Percentiles rank a stretch among this genome's conserved stretches.
These are phyloP conservation scores for Ara ararauna DNA, from an alignment of 2,797 vertebrate species.

Conservation along the genomic window DNA sequence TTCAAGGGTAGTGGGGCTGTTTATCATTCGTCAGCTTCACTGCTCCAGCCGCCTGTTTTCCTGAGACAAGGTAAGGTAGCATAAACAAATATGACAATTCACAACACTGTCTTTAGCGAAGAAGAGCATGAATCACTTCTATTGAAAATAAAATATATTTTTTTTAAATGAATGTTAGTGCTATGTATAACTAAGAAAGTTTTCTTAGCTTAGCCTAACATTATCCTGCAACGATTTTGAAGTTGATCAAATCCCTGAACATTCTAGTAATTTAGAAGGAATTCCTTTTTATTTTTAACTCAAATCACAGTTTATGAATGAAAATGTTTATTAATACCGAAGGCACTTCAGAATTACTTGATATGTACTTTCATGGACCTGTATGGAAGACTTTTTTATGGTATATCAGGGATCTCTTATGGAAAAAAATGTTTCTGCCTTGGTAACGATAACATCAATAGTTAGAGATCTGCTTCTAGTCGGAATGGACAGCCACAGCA, in stretches of 20 bases:
- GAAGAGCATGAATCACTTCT: neutral
- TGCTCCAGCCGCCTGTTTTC: neutral
- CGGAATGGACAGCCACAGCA: neutral
- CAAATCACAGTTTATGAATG: neutral
- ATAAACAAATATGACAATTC: neutral
- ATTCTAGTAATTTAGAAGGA: neutral
- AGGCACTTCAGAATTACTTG: neutral
- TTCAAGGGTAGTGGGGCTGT: neutral
- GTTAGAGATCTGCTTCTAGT: neutral
- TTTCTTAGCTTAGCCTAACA: neutral
- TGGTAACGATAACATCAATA: neutral
- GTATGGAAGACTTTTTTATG: neutral
- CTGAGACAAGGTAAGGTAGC: neutral
- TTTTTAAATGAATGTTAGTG: neutral
- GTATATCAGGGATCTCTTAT: neutral
- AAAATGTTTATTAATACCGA: neutral
- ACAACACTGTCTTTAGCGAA: neutral
- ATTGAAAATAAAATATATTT: neutral
- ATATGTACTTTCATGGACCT: neutral
- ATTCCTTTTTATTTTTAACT: neutral
- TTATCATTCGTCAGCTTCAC: neutral
- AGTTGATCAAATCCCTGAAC: neutral
- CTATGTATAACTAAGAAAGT: neutral
- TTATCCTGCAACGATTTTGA: neutral
- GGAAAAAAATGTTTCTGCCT: neutral